Evolutionary conservation across 2,888 invertebrate genomes (phyloP).

Genomic region (Pheosia gnoma): DNA sequence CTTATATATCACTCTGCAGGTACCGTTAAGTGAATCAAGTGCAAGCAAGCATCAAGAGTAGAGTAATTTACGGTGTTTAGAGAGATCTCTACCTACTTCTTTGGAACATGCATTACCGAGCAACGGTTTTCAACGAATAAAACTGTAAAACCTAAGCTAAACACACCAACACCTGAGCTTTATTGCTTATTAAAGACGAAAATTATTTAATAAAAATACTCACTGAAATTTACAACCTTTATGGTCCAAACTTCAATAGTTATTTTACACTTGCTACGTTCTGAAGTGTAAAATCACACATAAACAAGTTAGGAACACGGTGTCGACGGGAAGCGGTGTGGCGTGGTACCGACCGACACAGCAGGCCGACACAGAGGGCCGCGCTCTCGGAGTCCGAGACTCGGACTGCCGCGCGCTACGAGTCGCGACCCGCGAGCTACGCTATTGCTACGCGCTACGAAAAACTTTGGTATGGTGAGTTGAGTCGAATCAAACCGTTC

Average conservation of each 20-base stretch:
- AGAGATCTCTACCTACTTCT: too few relatives aligned
- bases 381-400: not conserved
- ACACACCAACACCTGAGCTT: too few relatives aligned
- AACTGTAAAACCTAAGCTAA: too few relatives aligned
- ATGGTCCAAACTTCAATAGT: not conserved
- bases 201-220: too few relatives aligned
- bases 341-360: not conserved
- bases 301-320: not conserved
- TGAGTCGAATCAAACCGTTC: not conserved
- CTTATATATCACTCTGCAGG: too few relatives aligned
- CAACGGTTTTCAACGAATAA: too few relatives aligned
- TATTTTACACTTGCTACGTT: not conserved
- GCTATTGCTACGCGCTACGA: not conserved
- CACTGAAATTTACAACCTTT: not conserved
- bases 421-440: not conserved
- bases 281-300: not conserved
- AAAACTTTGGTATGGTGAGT: not conserved
- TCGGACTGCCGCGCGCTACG: constrained; percentile 3
- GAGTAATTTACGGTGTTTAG: too few relatives aligned
- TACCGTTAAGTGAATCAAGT: too few relatives aligned
- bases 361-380: constrained; percentile 1
- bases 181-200: too few relatives aligned
- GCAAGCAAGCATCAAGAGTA: too few relatives aligned
- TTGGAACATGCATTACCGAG: too few relatives aligned
- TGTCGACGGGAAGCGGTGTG: not conserved